These are phyloP conservation scores for Myotis yumanensis DNA, from an alignment of 2,113 vertebrate species.

Conservation along the genomic window DNA sequence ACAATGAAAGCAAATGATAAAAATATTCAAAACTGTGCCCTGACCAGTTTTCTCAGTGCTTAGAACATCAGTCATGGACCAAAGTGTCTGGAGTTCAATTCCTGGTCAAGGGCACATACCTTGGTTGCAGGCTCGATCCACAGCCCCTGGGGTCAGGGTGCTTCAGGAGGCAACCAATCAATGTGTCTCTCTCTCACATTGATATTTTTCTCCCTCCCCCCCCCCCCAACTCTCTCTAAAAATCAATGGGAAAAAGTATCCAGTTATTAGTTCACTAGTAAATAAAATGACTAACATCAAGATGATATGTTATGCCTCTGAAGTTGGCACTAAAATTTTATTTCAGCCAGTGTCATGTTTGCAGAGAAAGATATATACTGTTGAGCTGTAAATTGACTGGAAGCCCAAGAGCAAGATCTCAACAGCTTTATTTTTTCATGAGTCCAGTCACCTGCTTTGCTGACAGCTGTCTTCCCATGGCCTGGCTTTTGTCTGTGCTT, in stretches of 20 bases:
- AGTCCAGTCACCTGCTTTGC: neutral
- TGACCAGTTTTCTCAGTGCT: too few relatives aligned
- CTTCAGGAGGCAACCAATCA: too few relatives aligned
- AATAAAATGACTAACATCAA: neutral
- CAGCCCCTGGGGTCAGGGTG: too few relatives aligned
- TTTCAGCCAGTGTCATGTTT: neutral
- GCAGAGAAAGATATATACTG: neutral
- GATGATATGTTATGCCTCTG: neutral
- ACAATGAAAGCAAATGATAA: neutral
- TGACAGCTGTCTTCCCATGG: neutral
- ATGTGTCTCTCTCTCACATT: too few relatives aligned
- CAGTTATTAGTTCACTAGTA: neutral
- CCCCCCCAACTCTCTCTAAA: too few relatives aligned
- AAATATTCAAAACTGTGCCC: neutral
- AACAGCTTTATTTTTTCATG: neutral
- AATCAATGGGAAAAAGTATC: too few relatives aligned
- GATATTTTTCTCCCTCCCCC: too few relatives aligned
- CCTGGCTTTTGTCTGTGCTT: neutral
- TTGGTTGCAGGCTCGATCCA: too few relatives aligned
- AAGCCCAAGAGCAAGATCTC: neutral
- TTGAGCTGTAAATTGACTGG: neutral
- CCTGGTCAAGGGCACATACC: too few relatives aligned
- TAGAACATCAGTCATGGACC: too few relatives aligned
- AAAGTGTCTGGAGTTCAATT: too few relatives aligned
- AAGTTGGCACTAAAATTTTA: neutral